Base-by-base conservation (phyloP, 1,140 invertebrate genomes). In the Brachystomella parvula region DNA sequence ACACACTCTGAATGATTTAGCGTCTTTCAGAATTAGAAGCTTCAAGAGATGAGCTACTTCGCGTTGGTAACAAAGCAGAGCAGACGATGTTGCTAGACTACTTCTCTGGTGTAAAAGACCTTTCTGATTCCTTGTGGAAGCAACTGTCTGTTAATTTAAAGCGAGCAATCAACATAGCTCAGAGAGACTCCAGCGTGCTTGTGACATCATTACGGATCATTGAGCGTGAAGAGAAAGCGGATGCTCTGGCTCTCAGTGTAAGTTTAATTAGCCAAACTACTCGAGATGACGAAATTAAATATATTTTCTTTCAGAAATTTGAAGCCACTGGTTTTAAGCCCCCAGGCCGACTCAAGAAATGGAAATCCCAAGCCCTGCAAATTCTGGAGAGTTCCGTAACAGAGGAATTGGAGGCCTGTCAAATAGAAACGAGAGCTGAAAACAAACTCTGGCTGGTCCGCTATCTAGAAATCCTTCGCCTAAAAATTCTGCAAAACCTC, bases 361-460 rank as follows among this genome's bases (percentile, higher is more conserved):
- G 95, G 96, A 85, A 89, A 70, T 81, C 89, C 17, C 92, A 92
- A 82, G 87, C 90, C 0, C 85, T 92, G 75, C 82, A 88, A 73
- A 88, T 94, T 2, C 75, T 98, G 15, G 87, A 93, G 76, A 85
- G 88, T 75, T 87, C 91, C 0, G 92, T 96, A 0, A 83, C 83
- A 0, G 87, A 91, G 69, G 82, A 89, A 67, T 87, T 93, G 47
- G 90, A 93, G 79, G 89, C 87, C 0, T 97, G 92, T 29, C 92
- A 96, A 73, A 84, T 97, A 1, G 95, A 98, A 73, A 93, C 95
- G 75, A 79, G 94, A 62, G 82, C 83, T 15, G 88, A 89, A 69
- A 94, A 97, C 77, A 97, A 97, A 79, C 87, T 96, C 83, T 99
- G 96, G 96, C 81, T 99, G 3, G 94, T 98, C 2, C 80, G 81